Base-by-base conservation (phyloP, 2,888 invertebrate genomes). In the Dicyrtomina minuta region DNA sequence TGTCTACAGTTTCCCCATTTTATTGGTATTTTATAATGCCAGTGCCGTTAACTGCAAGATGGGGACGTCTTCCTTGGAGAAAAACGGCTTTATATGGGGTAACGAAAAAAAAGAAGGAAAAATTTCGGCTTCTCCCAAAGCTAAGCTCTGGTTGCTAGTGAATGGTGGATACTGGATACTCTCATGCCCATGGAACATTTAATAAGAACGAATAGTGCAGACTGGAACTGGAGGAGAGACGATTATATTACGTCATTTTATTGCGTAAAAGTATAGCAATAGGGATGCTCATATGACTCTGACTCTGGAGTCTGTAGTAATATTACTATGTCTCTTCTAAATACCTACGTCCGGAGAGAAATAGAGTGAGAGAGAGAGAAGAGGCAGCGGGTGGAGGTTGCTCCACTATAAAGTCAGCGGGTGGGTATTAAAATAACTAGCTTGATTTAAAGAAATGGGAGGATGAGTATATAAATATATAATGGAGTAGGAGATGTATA, bases 221-320 rank as follows among this genome's bases (percentile, higher is more conserved):
- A 33, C 33, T 33, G 33, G 8, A 33, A 22, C 56, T 56, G 20
- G 26, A 56, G 13, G 56, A 56, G n/a, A 24, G 56, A 56, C 26
- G 56, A 27, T 27, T 56, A 27, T 24, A 56, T 56, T 56, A 56
- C 56, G 56, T 56, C 56, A 56, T 56, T 56, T 56, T 56, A 56
- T 56, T 56, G 27, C 56, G 27, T 56, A 56, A 56, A 27, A 5
- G 56, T 26, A 24, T 26, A 26, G 15, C 27, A 5, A 33, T 24
- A 27, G 26, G 27, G 26, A n/a, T 13, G 12, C 46, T 24, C 26
- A 56, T 24, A 27, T 27, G 56, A 24, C 56, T 56, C 2, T 13
- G 10, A 43, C 10, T 43, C 10, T 43, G 10, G 43, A 43, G 43
- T n/a, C n/a, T n/a, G n/a, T n/a, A n/a, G n/a, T n/a, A n/a, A n/a